A percentile compares a stretch with the other conserved stretches of the same genome.
Conservation (phyloP, 2,888 invertebrate species). For the Germaria angustata region DNA sequence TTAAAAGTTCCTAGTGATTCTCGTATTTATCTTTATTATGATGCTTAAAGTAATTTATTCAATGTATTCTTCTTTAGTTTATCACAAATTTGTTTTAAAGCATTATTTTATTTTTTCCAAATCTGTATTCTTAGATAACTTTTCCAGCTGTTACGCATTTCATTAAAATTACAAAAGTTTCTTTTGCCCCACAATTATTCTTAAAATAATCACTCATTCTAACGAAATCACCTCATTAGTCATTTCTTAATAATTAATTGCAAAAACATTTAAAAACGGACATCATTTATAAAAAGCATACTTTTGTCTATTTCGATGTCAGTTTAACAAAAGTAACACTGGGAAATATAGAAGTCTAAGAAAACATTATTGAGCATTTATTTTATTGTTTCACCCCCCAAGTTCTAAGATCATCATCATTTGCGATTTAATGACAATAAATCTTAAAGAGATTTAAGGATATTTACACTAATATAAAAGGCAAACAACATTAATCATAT, state of each 20-base stretch:
- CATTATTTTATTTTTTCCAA: no score
- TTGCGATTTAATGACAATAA: slow-evolving; percentile 59
- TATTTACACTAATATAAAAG: slow-evolving; percentile 45
- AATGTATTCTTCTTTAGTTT: no score
- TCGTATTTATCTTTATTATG: no score
- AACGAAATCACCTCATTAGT: slow-evolving; percentile 54
- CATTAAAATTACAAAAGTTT: background rate
- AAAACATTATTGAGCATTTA: background rate
- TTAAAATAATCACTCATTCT: slow-evolving; percentile 26
- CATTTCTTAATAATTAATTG: slow-evolving; percentile 61
- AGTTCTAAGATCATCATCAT: slow-evolving; percentile 38
- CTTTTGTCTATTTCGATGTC: background rate
- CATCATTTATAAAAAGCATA: slow-evolving; percentile 50
- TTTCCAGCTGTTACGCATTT: background rate
- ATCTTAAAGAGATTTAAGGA: slow-evolving; percentile 54
- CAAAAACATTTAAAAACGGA: slow-evolving; percentile 50
- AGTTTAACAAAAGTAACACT: background rate
- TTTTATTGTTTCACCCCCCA: slow-evolving; percentile 23
- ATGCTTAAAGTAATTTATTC: no score
- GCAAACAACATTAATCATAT: slow-evolving; percentile 52
- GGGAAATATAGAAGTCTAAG: background rate
- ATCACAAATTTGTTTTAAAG: no score
- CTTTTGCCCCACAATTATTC: background rate
- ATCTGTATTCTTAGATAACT: no score
- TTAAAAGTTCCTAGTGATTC: no score